Evolutionary conservation across 2,113 vertebrate genomes (phyloP).

Genomic region (Gopherus evgoodei): DNA sequence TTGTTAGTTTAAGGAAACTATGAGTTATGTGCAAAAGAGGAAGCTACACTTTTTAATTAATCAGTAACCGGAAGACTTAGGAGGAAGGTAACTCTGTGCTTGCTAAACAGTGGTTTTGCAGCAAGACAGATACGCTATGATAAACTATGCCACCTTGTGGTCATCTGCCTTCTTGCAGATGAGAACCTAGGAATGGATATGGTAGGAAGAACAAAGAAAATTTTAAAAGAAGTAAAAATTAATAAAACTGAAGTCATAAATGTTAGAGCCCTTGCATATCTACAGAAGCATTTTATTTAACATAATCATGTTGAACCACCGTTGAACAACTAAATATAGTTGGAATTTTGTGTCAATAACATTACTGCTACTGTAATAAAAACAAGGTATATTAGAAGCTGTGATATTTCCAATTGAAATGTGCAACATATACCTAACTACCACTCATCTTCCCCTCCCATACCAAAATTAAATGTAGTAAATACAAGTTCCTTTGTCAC

Average conservation of each 20-base stretch:
- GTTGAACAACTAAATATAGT: background rate
- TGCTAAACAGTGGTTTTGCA: background rate
- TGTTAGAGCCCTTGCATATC: background rate
- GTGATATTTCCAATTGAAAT: background rate
- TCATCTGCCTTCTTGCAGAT: constrained; percentile 27
- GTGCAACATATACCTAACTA: background rate
- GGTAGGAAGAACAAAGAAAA: background rate
- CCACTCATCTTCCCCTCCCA: background rate
- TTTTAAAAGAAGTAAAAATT: background rate
- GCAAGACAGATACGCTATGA: background rate
- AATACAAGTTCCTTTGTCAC: background rate
- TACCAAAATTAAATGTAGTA: background rate
- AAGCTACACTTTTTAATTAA: constrained; percentile 19
- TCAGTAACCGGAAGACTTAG: background rate
- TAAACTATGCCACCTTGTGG: constrained; percentile 64
- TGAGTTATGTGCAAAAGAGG: background rate
- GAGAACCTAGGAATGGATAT: accelerated
- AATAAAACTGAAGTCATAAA: background rate
- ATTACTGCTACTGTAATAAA: background rate
- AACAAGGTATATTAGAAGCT: background rate
- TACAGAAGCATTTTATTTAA: background rate
- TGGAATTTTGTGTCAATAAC: background rate
- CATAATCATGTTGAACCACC: background rate
- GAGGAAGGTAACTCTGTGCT: background rate
- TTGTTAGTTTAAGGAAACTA: constrained; percentile 22